Percentiles rank a stretch among this genome's conserved stretches.
Evolutionary conservation across 2,888 invertebrate species (phyloP).

Genomic region (Ephialtes manifestator): DNA sequence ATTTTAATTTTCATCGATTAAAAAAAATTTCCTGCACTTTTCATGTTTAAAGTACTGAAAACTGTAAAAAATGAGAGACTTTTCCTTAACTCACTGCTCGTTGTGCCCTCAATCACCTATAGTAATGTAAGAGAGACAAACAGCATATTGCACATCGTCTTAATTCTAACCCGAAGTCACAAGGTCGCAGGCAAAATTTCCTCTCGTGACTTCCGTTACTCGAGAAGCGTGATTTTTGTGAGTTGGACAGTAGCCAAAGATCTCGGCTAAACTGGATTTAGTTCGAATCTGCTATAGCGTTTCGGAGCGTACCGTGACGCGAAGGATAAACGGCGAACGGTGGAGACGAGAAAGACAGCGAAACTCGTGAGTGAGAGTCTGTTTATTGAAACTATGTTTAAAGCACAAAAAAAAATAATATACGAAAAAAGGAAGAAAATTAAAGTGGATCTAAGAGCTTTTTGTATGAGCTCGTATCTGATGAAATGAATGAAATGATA

Average conservation of each 20-base stretch:
- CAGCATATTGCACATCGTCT: neutral
- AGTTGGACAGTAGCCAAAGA: slow-evolving; percentile 20
- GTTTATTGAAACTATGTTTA: slow-evolving; percentile 16
- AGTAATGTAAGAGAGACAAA: too few relatives aligned
- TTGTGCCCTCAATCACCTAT: too few relatives aligned
- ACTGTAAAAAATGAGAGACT: too few relatives aligned
- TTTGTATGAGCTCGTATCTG: slow-evolving; percentile 9
- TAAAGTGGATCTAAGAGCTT: slow-evolving; percentile 6
- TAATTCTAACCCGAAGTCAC: slow-evolving; percentile 3
- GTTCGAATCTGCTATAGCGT: slow-evolving; percentile 53
- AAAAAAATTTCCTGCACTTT: too few relatives aligned
- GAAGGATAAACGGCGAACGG: slow-evolving; percentile 36
- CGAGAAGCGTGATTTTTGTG: slow-evolving; percentile 26
- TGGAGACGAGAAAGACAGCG: slow-evolving; percentile 32
- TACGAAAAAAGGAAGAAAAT: neutral
- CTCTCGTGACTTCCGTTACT: slow-evolving; percentile 16
- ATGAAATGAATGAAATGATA: slow-evolving; percentile 32
- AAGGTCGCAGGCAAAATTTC: neutral
- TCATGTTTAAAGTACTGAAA: too few relatives aligned
- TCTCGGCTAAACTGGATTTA: slow-evolving; percentile 71
- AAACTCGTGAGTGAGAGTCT: slow-evolving; percentile 10
- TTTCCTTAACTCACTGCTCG: too few relatives aligned
- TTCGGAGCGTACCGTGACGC: slow-evolving; percentile 14
- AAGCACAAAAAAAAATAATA: neutral
- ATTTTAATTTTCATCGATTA: too few relatives aligned